Conservation (phyloP, 2,888 invertebrate genomes). For the Nomada goodeniana region DNA sequence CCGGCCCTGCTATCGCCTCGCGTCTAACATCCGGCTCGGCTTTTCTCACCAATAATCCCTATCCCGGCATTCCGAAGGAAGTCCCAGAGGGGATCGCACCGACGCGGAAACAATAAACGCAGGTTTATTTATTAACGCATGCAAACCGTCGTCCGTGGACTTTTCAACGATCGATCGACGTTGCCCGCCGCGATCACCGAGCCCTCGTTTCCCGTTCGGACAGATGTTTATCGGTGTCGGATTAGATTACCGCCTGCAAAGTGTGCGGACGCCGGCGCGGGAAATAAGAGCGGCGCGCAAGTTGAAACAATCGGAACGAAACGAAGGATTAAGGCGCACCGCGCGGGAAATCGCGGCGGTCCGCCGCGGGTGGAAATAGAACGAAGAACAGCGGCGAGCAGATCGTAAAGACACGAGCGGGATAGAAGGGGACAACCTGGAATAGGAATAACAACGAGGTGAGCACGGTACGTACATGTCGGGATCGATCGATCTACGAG, state of each 20-base stretch:
- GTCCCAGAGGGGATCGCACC: constrained; percentile 11
- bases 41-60: not conserved
- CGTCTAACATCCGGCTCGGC: constrained; percentile 4
- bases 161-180: constrained; percentile 19
- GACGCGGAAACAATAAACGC: constrained; percentile 49
- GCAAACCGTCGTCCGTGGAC: not conserved
- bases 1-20: not conserved
- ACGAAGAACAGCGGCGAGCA: constrained; percentile 13
- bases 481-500: constrained; percentile 66
- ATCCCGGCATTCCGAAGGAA: constrained; percentile 1
- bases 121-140: constrained; percentile 39
- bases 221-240: constrained; percentile 41
- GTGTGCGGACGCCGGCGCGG: not conserved
- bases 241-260: constrained; percentile 44
- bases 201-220: constrained; percentile 9
- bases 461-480: constrained; percentile 22
- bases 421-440: constrained; percentile 10
- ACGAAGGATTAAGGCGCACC: constrained; percentile 26
- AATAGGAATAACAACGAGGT: constrained; percentile 53
- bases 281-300: constrained; percentile 3
- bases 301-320: constrained; percentile 37
- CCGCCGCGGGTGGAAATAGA: not conserved
- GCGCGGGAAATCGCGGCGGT: not conserved
- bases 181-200: not conserved
- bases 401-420: constrained; percentile 16